These are phyloP conservation scores for Pseudanteris insignis DNA, from an alignment of 2,888 invertebrate genomes.

Conservation along the genomic window DNA sequence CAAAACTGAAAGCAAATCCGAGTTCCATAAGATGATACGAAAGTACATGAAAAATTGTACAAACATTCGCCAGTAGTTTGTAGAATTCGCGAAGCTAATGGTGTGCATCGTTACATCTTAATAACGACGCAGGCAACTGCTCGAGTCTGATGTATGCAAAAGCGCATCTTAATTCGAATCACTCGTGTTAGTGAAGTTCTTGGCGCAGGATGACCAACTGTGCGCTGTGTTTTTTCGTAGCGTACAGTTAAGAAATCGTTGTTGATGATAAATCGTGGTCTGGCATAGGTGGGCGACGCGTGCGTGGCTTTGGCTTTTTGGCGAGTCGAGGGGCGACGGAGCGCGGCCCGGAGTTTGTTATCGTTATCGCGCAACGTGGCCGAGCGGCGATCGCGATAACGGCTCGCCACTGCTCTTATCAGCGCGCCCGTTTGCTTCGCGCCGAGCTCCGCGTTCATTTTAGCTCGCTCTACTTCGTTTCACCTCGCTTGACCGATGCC, in stretches of 20 bases:
- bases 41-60: no score
- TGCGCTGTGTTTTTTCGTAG: constrained; percentile 10
- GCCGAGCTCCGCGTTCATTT: constrained; percentile 53
- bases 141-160: no score
- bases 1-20: neutral
- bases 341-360: constrained; percentile 55
- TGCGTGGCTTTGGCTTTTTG: constrained; percentile 37
- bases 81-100: no score
- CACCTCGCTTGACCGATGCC: constrained; percentile 40
- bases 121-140: no score
- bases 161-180: neutral
- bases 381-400: constrained; percentile 60
- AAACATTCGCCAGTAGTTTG: no score
- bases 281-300: constrained; percentile 42
- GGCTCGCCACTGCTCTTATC: constrained; percentile 59
- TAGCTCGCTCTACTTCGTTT: constrained; percentile 55
- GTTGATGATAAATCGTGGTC: constrained; percentile 34
- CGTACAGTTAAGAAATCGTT: constrained; percentile 25
- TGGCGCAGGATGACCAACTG: constrained; percentile 6
- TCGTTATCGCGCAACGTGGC: constrained; percentile 61
- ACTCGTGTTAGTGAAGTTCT: neutral
- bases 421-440: constrained; percentile 53
- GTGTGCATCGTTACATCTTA: no score
- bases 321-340: constrained; percentile 36
- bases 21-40: no score